These are phyloP conservation scores for Leptobrachium leishanense DNA, from an alignment of 2,113 vertebrate species.

Conservation along the genomic window DNA sequence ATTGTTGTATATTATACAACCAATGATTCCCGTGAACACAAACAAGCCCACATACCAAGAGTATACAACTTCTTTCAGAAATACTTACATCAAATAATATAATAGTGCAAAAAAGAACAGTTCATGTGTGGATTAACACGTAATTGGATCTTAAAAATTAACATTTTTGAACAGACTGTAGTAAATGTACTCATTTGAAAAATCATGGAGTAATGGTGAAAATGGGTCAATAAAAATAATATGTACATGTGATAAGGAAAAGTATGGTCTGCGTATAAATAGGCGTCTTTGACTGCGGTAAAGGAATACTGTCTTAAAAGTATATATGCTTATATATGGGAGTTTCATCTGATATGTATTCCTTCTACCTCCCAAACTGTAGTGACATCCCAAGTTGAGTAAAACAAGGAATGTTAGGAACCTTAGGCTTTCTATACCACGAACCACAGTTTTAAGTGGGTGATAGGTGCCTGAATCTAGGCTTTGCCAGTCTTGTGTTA, in stretches of 20 bases:
- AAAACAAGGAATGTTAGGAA: too few species aligned
- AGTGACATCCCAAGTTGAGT: neutral
- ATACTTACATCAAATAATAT: conserved; percentile 22
- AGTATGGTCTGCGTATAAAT: too few species aligned
- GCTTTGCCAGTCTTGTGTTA: too few species aligned
- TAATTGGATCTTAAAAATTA: neutral
- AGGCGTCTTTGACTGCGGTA: too few species aligned
- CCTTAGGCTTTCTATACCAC: too few species aligned
- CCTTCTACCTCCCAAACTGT: neutral
- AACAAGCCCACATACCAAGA: neutral
- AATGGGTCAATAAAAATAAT: neutral
- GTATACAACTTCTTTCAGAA: conserved; percentile 1
- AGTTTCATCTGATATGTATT: too few species aligned
- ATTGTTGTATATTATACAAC: conserved; percentile 3
- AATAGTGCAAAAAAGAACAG: conserved; percentile 19
- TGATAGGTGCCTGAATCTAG: too few species aligned
- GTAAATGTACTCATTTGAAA: neutral
- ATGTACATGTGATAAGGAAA: neutral
- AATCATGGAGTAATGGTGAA: neutral
- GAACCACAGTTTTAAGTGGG: too few species aligned
- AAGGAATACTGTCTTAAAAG: too few species aligned
- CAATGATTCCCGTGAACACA: neutral
- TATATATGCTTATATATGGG: too few species aligned
- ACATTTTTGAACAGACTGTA: neutral
- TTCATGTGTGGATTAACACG: neutral